Evolutionary conservation across 2,888 invertebrate genomes (phyloP), one percentile per base, ranked within the genome.

Genomic region (Dichetophora obliterata): DNA sequence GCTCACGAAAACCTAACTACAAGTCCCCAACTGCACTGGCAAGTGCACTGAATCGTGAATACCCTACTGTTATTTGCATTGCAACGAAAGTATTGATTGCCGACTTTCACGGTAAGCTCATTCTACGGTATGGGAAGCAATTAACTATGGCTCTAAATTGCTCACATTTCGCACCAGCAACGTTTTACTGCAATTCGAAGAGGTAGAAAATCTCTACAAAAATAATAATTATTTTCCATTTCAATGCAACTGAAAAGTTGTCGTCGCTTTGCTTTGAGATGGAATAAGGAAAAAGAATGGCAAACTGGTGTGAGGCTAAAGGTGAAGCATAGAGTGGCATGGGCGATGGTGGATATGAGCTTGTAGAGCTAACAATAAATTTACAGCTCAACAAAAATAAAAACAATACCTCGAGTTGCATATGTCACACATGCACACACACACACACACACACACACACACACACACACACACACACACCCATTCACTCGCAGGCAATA

Each of bases 141-240:
- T 69, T 69, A 50, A 14, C 24, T 52, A 70, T 59, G 57, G 57
- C 59, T 24, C 37, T n/a, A 71, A 71, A 71, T 71, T 71, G 59
- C 57, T 19, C 57, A 71, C 57, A 37, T 71, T 71, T 43, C 59
- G 54, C 71, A 57, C 34, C 71, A 71, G 22, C 43, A 24, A 24
- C 27, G 50, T 34, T 34, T 65, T 34, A 37, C 34, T 54, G 31
- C 34, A 70, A 27, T 57, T 57, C 34, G 34, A 37, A 72, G 43
- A 48, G 43, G 54, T 57, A 57, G 22, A 70, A 70, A 65, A 34
- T 34, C 31, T 65, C 65, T 52, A 19, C n/a, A 73, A 79, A 68
- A 77, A 79, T 76, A 77, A 78, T 79, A 74, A 79, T 76, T 76
- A 77, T 78, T 79, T 76, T 75, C 77, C 75, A 75, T 78, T 78